These are phyloP conservation scores for Chaetophractus vellerosus DNA, from an alignment of 2,797 vertebrate species.

Conservation along the genomic window DNA sequence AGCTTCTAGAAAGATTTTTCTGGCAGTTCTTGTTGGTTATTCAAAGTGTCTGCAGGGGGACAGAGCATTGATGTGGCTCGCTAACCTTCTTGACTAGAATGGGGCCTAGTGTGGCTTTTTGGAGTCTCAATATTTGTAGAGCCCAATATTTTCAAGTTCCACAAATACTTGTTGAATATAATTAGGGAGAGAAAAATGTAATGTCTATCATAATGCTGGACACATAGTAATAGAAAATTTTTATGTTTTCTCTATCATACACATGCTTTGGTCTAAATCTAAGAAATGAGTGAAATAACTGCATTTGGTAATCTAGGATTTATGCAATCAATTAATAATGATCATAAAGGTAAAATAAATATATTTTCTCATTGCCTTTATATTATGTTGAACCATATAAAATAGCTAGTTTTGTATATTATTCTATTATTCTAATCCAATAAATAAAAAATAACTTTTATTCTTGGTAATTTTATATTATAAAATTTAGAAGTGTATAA, in stretches of 20 bases:
- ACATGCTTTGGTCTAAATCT: neutral
- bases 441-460: neutral
- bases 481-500: neutral
- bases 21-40: no score
- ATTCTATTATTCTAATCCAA: neutral
- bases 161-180: neutral
- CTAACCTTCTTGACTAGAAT: no score
- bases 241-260: neutral
- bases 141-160: neutral
- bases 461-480: neutral
- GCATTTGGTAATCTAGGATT: neutral
- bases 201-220: neutral
- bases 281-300: neutral
- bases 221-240: neutral
- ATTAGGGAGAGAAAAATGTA: neutral
- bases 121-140: neutral
- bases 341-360: neutral
- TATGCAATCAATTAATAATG: neutral
- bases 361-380: neutral
- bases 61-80: no score
- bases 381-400: neutral
- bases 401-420: neutral
- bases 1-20: no score
- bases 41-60: no score
- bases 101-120: neutral